Evolutionary conservation across 2,888 invertebrate species (phyloP).

Genomic region (Choreutis nemorana): DNA sequence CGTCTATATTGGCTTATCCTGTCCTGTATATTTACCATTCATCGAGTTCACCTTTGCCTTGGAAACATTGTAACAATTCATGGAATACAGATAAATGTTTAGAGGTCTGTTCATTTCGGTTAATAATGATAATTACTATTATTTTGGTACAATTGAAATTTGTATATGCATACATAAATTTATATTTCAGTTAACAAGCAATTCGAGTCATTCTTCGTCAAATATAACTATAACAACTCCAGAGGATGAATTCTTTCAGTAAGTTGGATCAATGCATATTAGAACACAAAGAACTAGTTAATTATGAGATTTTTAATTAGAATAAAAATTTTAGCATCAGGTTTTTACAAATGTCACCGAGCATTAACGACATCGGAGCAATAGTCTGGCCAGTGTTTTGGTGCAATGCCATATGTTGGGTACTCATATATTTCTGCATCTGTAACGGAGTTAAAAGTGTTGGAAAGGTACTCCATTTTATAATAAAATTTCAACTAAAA

Average conservation of each 20-base stretch:
- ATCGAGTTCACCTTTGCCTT: slow-evolving; percentile 72
- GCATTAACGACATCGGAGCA: slow-evolving; percentile 76
- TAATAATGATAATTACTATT: background rate
- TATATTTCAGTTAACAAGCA: slow-evolving; percentile 43
- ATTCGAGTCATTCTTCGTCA: slow-evolving; percentile 28
- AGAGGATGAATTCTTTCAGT: slow-evolving; percentile 88
- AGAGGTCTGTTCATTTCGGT: slow-evolving; percentile 40
- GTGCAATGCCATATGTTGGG: slow-evolving; percentile 80
- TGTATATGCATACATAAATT: background rate
- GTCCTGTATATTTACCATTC: slow-evolving; percentile 80
- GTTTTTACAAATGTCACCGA: slow-evolving; percentile 77
- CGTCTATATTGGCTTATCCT: slow-evolving; percentile 86
- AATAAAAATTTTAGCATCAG: slow-evolving; percentile 66
- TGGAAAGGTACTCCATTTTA: slow-evolving; percentile 70
- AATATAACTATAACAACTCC: slow-evolving; percentile 68
- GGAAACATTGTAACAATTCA: slow-evolving; percentile 77
- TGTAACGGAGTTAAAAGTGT: slow-evolving; percentile 88
- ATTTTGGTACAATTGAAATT: background rate
- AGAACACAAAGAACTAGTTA: background rate
- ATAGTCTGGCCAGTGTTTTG: slow-evolving; percentile 84
- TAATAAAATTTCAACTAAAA: slow-evolving; percentile 10
- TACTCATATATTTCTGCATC: slow-evolving; percentile 83
- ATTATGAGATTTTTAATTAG: slow-evolving; percentile 4
- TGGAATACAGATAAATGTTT: slow-evolving; percentile 86
- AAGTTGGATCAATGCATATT: slow-evolving; percentile 28